Evolutionary conservation across 2,797 vertebrate genomes (phyloP), one percentile per base, ranked within the genome.

Genomic region (Coluber constrictor): DNA sequence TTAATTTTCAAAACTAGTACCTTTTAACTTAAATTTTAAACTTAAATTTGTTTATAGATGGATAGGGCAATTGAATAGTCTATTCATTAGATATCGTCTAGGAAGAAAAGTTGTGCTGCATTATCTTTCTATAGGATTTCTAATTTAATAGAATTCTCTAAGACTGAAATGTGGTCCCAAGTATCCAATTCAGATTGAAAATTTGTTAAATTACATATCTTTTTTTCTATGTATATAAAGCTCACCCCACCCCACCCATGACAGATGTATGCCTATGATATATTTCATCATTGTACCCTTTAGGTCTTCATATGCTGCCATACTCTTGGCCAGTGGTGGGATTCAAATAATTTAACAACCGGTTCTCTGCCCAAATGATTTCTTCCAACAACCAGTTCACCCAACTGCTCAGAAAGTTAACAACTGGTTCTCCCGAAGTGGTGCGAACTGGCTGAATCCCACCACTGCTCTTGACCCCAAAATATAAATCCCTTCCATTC

Each of bases 1-100:
- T 55, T 61, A 88, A 51, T 0, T 0, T 88, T 10, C 4, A 43
- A 23, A 79, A 37, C 18, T 43, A 79, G 18, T 8, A 5, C 0
- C 0, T 6, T 93, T 89, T 51, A 5, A 54, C 20, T 90, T 32
- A 92, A 29, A 83, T 83, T 47, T 83, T 47, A 47, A 5, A 54
- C 20, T 90, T 32, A 92, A 29, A 83, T 83, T 47, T 83, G 70
- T 74, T 83, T 47, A 83, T 12, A 47, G 9, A 25, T 11, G 47
- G 32, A 74, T 83, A 11, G 74, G 37, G 10, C 37, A 47, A 83
- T 47, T 83, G 37, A 47, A 83, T 47, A 83, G 10, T 79, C 37
- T 43, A 23, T 47, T 83, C 20, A 83, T 5, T 83, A 83, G 20
- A 47, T 83, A 18, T 43, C 3, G 9, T 32, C 18, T 43, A 79